A percentile compares a stretch with the other conserved stretches of the same genome.
Evolutionary conservation across 2,113 vertebrate genomes (phyloP).

Genomic region (Mustelus asterias): DNA sequence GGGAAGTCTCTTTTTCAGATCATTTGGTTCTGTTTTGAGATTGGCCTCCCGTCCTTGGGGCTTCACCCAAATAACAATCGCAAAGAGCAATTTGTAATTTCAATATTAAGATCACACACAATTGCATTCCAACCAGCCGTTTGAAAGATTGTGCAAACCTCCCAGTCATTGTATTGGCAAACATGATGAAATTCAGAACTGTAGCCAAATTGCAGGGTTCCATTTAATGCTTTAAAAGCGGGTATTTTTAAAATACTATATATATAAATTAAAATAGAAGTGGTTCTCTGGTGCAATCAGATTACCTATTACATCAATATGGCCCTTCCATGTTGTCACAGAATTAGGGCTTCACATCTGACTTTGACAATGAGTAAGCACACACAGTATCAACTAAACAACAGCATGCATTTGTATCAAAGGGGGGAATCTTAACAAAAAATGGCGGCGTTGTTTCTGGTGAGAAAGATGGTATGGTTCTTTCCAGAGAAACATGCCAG

Average conservation of each 20-base stretch:
- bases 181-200: neutral
- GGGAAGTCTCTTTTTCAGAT: neutral
- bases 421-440: neutral
- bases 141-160: neutral
- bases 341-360: neutral
- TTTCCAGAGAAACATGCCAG: no score
- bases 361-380: neutral
- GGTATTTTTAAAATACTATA: neutral
- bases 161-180: neutral
- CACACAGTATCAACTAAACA: neutral
- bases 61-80: neutral
- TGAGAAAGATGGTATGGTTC: neutral
- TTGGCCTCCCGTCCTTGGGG: neutral
- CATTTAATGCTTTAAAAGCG: neutral
- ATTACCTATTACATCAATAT: neutral
- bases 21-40: neutral
- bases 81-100: neutral
- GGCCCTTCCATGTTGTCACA: neutral
- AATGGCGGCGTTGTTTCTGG: neutral
- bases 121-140: neutral
- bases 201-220: neutral
- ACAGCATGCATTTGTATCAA: neutral
- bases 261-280: neutral
- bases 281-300: neutral
- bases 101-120: neutral